Base-by-base conservation (phyloP, 2,113 vertebrate species). In the Camelus dromedarius region DNA sequence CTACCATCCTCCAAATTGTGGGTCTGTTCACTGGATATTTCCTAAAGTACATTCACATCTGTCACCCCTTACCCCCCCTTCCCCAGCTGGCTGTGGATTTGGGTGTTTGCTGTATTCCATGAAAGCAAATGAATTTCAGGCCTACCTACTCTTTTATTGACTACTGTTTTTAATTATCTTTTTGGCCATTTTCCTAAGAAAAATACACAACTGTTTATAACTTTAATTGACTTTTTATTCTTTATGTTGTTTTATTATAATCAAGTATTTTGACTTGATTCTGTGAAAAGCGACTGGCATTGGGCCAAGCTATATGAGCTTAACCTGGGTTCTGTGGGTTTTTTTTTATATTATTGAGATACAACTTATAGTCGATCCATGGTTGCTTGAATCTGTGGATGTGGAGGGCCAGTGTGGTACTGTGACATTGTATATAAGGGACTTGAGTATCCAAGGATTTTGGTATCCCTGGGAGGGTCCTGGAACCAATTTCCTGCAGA, bases 221-320 rank as follows among this genome's bases (percentile, higher is more conserved):
- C n/a, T 76, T 83, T 42, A 48, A 66, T 28, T 64, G 18, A n/a
- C 42, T 58, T 75, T 48, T 66, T 84, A 84, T 64, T 76, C n/a
- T 70, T 42, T 58, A 22, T 64, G 28, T 66, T 73, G 16, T 48
- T 76, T 75, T 46, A 12, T 38, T 84, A 66, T 69, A n/a, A 35
- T 69, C 26, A 70, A 70, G 56, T 1, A 42, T 15, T 89, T 82
- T 82, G 54, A 73, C 26, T 89, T 89, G 85, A n/a, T 82, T 89
- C 54, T 81, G 66, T 81, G 56, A 32, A 94, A 69, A 89, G 56
- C 26, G 28, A 32, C 19, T 88, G 56, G 54, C 54, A 54, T 73
- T 82, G 54, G 20, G 19, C 64, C 75, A 80, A 52, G 26, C 75
- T 42, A 3, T 64, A 20, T 81, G 28, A 94, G n/a, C 9, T 38